Base-by-base conservation (phyloP, 2,888 invertebrate genomes). In the Torymus texanus region DNA sequence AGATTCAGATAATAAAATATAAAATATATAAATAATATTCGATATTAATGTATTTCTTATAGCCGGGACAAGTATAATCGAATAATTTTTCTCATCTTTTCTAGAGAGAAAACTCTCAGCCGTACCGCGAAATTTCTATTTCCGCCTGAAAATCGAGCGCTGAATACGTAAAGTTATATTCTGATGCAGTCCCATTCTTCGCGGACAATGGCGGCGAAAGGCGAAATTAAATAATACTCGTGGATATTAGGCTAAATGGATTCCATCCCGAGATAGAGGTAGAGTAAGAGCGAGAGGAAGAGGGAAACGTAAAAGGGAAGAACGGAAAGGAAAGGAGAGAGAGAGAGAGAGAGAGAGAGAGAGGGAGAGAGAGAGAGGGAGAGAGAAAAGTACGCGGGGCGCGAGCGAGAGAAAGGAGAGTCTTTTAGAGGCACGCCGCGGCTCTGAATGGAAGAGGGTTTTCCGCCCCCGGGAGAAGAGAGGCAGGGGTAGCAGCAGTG, bases 381-480 rank as follows among this genome's bases (percentile, higher is more conserved):
- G 21, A 56, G 21, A 65, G 50, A 53, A 59, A 18, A 70, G 29
- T 29, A 29, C 29, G 29, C 29, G 2, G 79, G 18, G 62, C 12
- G 29, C 18, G 66, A 12, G 63, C 14, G 61, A 2, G 41, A 61
- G 50, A 67, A 59, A 75, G 77, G 56, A 58, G 83, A 81, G 81
- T 83, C 83, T 85, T 86, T 83, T 81, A 78, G 75, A 58, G 74
- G 78, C 67, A 73, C n/a, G 85, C 82, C 81, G 80, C 29, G 29
- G 83, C 86, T 87, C 84, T 87, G 84, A 87, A 88, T 88, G 86
- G 86, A 86, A 84, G 85, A 87, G 84, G 84, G 84, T 85, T 80
- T 82, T 79, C 83, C 75, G 81, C 83, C 83, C 84, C 83, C 82
- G 58, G 65, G 56, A 50, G 50, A 62, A 62, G 24, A 21, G 53